Evolutionary conservation across 2,888 invertebrate genomes (phyloP).

Genomic region (Artemia sinica): DNA sequence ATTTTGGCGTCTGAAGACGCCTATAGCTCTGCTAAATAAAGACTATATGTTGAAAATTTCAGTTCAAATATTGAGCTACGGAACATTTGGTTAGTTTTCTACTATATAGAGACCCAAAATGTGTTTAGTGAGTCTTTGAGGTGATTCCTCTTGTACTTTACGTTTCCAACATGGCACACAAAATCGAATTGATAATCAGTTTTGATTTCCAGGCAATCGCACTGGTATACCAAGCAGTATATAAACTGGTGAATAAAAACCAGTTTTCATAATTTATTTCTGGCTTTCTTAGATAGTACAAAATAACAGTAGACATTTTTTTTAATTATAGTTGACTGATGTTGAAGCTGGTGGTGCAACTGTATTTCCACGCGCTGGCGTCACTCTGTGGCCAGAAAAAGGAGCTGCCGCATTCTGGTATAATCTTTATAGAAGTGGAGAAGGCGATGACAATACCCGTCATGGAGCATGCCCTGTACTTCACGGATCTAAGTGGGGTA

Average conservation of each 20-base stretch:
- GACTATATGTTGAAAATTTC: too few relatives aligned
- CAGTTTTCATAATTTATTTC: background rate
- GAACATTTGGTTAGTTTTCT: too few relatives aligned
- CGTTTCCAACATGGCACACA: too few relatives aligned
- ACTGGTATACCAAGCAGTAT: background rate
- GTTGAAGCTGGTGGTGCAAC: constrained; percentile 40
- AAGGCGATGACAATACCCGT: constrained; percentile 35
- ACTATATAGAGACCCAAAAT: too few relatives aligned
- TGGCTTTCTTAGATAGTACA: background rate
- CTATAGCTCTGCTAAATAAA: too few relatives aligned
- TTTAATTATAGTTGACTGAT: constrained; percentile 34
- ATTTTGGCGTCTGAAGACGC: too few relatives aligned
- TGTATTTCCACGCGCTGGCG: constrained; percentile 38
- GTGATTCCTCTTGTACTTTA: too few relatives aligned
- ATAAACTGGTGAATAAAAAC: background rate
- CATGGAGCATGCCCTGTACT: constrained; percentile 29
- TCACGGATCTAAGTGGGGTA: constrained; percentile 29
- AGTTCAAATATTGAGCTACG: too few relatives aligned
- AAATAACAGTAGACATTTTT: background rate
- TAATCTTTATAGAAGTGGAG: constrained; percentile 36
- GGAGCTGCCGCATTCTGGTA: constrained; percentile 40
- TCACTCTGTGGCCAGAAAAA: constrained; percentile 36
- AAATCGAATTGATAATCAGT: background rate
- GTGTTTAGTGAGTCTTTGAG: too few relatives aligned
- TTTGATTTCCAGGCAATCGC: background rate